Percentiles rank a stretch among this genome's conserved stretches.
Conservation (phyloP, 2,797 vertebrate genomes). For the Takifugu rubripes region DNA sequence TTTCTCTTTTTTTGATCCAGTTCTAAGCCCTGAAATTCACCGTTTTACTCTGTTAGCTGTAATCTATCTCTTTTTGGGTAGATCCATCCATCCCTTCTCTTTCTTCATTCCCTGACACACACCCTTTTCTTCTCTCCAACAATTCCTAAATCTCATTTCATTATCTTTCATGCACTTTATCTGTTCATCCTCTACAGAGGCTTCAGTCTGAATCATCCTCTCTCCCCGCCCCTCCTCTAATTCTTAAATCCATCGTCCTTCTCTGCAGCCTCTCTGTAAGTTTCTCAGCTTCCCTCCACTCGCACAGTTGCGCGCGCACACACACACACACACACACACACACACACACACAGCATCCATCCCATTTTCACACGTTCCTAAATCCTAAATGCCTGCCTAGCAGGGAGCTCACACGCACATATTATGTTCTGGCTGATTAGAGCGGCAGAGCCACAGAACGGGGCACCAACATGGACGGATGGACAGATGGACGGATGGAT, state of each 20-base stretch:
- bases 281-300: slow-evolving; percentile 7
- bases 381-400: slow-evolving; percentile 23
- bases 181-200: slow-evolving; percentile 25
- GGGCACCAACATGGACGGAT: slow-evolving; percentile 9
- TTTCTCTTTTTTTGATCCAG: slow-evolving; percentile 5
- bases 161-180: slow-evolving; percentile 13
- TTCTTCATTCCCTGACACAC: slow-evolving; percentile 4
- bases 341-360: slow-evolving; percentile 12
- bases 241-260: slow-evolving; percentile 35
- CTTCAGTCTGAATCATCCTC: slow-evolving; percentile 19
- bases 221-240: slow-evolving; percentile 23
- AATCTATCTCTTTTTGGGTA: neutral
- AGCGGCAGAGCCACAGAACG: slow-evolving; percentile 44
- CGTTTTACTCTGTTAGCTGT: neutral
- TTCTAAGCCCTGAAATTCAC: neutral
- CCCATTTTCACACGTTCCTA: slow-evolving; percentile 22
- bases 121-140: slow-evolving; percentile 3
- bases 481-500: slow-evolving; percentile 20
- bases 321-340: too few relatives aligned
- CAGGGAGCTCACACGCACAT: slow-evolving; percentile 31
- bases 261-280: slow-evolving; percentile 10
- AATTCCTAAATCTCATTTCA: slow-evolving; percentile 28
- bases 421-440: slow-evolving; percentile 56
- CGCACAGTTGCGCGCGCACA: slow-evolving; percentile 7
- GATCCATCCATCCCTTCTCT: slow-evolving; percentile 1